These are phyloP conservation scores for Vanessa atalanta DNA, from an alignment of 1,140 invertebrate genomes.

Conservation along the genomic window DNA sequence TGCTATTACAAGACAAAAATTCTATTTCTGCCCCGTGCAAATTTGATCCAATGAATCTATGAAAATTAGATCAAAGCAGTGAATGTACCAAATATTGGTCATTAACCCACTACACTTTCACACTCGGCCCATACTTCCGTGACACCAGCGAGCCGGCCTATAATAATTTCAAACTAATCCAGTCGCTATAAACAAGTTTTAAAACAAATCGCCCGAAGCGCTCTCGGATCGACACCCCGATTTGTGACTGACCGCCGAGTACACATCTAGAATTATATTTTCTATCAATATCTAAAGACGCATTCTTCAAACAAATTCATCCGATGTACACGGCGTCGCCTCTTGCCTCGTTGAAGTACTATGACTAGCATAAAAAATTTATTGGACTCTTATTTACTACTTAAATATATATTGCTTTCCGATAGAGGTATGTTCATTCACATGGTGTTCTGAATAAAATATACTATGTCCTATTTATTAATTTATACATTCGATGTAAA, in stretches of 20 bases:
- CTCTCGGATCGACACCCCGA: constrained; percentile 42
- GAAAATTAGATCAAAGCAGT: not conserved
- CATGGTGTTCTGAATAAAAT: constrained; percentile 1
- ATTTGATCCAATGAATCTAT: not conserved
- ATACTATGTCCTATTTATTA: constrained; percentile 13
- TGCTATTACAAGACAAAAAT: not conserved
- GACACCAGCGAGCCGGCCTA: constrained; percentile 49
- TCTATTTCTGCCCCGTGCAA: not conserved
- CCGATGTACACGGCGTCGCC: constrained; percentile 21
- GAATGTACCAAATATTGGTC: constrained; percentile 8
- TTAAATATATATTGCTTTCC: constrained; percentile 21
- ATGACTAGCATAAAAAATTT: constrained; percentile 55
- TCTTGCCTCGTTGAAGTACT: constrained; percentile 40
- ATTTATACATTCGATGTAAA: constrained; percentile 31
- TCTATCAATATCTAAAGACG: not conserved
- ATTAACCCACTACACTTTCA: not conserved
- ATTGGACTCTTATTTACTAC: constrained; percentile 45
- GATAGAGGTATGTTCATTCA: constrained; percentile 6
- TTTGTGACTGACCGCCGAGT: constrained; percentile 5
- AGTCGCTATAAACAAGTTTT: constrained; percentile 67
- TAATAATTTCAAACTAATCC: constrained; percentile 59
- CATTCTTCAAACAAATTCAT: constrained; percentile 1
- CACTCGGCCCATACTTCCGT: not conserved
- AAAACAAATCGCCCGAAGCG: constrained; percentile 64
- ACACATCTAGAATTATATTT: not conserved